Conservation (phyloP, 2,113 vertebrate genomes). For the Clarias magur region DNA sequence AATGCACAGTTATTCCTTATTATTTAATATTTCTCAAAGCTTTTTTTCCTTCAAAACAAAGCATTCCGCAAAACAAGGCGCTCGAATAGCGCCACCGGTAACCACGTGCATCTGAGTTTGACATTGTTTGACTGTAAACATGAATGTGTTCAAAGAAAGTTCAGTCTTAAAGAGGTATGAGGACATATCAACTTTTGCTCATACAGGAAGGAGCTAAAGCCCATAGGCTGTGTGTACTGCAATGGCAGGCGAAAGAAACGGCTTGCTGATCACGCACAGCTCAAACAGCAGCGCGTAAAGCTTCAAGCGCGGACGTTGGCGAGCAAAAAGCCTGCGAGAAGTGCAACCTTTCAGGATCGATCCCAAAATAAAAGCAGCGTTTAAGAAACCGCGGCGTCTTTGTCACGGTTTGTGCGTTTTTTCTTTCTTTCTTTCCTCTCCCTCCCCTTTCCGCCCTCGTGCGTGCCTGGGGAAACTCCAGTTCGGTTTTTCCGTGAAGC, state of each 20-base stretch:
- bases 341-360: neutral
- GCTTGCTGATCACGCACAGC: neutral
- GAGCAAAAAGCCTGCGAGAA: neutral
- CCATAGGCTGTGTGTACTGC: constrained; percentile 41
- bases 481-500: constrained; percentile 87
- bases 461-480: constrained; percentile 72
- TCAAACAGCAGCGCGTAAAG: constrained; percentile 17
- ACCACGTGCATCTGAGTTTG: constrained; percentile 54
- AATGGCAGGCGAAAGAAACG: constrained; percentile 10
- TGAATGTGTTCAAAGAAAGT: constrained; percentile 61
- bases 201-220: constrained; percentile 42
- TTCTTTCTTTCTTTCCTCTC: neutral
- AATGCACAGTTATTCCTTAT: neutral
- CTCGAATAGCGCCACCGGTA: constrained; percentile 37
- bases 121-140: constrained; percentile 60
- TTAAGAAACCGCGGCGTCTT: constrained; percentile 27
- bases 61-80: neutral
- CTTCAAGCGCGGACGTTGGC: neutral
- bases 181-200: constrained; percentile 60
- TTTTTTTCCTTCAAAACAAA: neutral
- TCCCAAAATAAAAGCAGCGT: neutral
- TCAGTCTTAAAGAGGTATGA: constrained; percentile 66
- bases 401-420: constrained; percentile 32
- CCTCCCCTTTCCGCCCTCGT: constrained; percentile 33
- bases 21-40: too few relatives aligned